Conservation (phyloP, 2,113 vertebrate genomes). For the Ailuropoda melanoleuca region DNA sequence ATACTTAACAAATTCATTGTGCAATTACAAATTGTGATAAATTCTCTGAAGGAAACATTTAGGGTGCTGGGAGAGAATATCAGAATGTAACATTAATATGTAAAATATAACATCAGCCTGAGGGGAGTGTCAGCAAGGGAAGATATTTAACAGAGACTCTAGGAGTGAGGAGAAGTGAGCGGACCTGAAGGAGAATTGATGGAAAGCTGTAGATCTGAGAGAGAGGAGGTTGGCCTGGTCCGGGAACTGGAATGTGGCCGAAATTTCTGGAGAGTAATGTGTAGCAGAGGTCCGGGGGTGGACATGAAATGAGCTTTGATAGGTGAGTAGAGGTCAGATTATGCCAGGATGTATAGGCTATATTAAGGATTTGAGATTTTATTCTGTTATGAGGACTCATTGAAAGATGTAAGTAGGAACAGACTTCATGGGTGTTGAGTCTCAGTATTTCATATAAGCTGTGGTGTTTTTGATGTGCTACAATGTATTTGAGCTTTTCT, state of each 20-base stretch:
- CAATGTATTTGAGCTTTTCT: neutral
- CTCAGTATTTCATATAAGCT: constrained; percentile 21
- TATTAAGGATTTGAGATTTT: neutral
- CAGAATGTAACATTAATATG: neutral
- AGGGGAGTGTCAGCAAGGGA: neutral
- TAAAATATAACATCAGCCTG: neutral
- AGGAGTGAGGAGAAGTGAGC: neutral
- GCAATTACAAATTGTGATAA: neutral
- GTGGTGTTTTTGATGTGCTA: neutral
- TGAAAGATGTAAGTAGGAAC: neutral
- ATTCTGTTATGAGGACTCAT: neutral
- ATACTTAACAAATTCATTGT: neutral
- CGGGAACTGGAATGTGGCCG: neutral
- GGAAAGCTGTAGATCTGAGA: neutral
- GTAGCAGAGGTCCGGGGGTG: accelerated
- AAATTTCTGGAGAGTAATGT: neutral
- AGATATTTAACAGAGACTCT: neutral
- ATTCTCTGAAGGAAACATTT: constrained; percentile 1
- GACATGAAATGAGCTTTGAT: neutral
- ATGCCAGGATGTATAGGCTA: neutral
- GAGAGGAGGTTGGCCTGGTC: neutral
- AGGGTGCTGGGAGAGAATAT: neutral
- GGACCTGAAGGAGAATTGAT: neutral
- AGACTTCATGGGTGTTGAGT: neutral
- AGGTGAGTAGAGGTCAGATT: neutral